These are phyloP conservation scores for Corbicula japonica DNA, from an alignment of 2,888 invertebrate genomes.

Conservation along the genomic window DNA sequence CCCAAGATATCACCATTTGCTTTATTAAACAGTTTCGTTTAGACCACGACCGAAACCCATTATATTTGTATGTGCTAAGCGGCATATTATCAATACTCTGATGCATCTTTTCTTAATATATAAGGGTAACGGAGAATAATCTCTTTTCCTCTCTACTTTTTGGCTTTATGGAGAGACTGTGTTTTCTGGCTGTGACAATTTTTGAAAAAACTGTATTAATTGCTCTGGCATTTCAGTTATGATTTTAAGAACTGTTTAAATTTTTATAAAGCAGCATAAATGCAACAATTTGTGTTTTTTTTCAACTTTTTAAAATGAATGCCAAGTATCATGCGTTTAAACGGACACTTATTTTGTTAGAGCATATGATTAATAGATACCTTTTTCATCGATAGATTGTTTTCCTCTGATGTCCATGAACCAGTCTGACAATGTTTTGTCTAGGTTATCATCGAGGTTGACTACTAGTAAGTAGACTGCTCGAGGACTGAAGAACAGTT, in stretches of 20 bases:
- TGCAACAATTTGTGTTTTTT: not conserved
- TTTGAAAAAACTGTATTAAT: not conserved
- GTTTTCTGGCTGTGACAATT: no score
- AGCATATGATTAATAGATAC: slow-evolving; percentile 1
- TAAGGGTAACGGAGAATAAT: no score
- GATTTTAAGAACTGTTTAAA: not conserved
- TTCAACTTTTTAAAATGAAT: not conserved
- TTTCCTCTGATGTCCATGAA: slow-evolving; percentile 47
- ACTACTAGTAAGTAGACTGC: slow-evolving; percentile 50
- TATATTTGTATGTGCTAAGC: no score
- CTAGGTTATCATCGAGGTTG: slow-evolving; percentile 43
- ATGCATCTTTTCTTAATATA: no score
- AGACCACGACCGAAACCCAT: no score
- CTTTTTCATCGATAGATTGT: slow-evolving; percentile 47
- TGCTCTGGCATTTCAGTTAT: not conserved
- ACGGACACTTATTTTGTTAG: not conserved
- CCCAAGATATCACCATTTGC: not conserved
- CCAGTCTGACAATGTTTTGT: slow-evolving; percentile 49
- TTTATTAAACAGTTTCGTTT: no score
- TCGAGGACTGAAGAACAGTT: slow-evolving; percentile 61
- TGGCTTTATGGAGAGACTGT: no score
- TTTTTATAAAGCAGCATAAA: not conserved
- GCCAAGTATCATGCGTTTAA: not conserved
- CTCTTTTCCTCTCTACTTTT: no score
- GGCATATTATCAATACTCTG: no score